Evolutionary conservation across 2,888 invertebrate species (phyloP), one percentile per base, ranked within the genome.

Genomic region (Pristionchus japonicus): DNA sequence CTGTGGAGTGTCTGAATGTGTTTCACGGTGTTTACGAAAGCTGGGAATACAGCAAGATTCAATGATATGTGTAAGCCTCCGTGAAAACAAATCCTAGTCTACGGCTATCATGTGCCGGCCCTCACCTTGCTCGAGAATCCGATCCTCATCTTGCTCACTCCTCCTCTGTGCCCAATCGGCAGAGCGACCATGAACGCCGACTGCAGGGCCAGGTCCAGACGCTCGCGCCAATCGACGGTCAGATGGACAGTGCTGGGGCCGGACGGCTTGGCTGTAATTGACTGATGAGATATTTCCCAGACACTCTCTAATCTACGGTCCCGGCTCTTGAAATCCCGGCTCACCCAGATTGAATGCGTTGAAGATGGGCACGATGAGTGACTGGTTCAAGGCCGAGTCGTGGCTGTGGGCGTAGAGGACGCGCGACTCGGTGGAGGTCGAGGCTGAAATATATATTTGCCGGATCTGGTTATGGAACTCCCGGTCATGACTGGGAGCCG

Each of bases 151-250:
- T 67, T 86, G 20, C 23, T 34, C 70, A 70, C 86, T 0, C 49
- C 49, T 0, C 23, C 1, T 13, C 86, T 7, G 70, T 86, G 86
- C 1, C 49, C 17, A 6, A 47, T 15, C 23, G 86, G 86, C 23
- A 86, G 70, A 6, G 86, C 86, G 31, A 86, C 86, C 70, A 86
- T 67, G 49, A 86, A 86, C 3, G 86, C 70, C 20, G 70, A 70
- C 34, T 70, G 86, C 3, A 86, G 86, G 0, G 86, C 86, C 31
- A 86, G 86, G 31, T 86, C 86, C 31, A 86, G 86, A 4, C 70
- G 27, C 9, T 20, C 11, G 23, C 57, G 31, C 86, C 86, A 86
- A 34, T 86, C 86, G 49, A 86, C 86, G 11, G 86, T 70, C 47
- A 86, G 49, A 11, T 13, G 31, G 40, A 86, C 86, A 7, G 31